Base-by-base conservation (phyloP, 2,888 invertebrate genomes). In the Drosophila anomalipes region DNA sequence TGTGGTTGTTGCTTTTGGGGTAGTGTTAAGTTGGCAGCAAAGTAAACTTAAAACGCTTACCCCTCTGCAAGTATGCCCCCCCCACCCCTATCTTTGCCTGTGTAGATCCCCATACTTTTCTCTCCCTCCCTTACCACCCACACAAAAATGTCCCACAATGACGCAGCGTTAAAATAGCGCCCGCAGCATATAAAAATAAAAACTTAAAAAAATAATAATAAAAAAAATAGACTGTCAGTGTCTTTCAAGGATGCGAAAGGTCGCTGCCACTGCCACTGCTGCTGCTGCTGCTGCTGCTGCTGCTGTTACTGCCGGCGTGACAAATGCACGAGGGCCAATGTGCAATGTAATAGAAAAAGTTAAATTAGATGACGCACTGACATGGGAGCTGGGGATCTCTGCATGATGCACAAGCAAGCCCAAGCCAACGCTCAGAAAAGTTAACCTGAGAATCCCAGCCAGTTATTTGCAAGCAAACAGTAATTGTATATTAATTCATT, bases 281-380 rank as follows among this genome's bases (percentile, higher is more conserved):
- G 37, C 30, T 44, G 22, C 37, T 44, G n/a, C 19, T 19, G 35
- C 53, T 32, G 39, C 35, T 49, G 32, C 47, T n/a, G 28, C 65
- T 61, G 32, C 28, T 54, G 47, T 51, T 67, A 73, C 51, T 81
- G 78, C 63, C 69, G 64, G 54, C 60, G 62, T 86, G 83, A 88
- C 89, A 90, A 86, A 88, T 86, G 86, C 89, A 82, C 69, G 52
- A 64, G 67, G 82, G 67, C 72, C 79, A 73, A 70, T 83, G 89
- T 89, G 90, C 82, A 79, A 89, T 89, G 73, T 89, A 90, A 86
- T 86, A 86, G 86, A 90, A 86, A 86, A 86, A 86, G 89, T 86
- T 90, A 90, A 86, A 86, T 86, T 90, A 90, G 80, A 79, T 74
- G 69, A 90, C 89, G 84, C 83, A 90, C 84, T 71, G 80, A 68